A percentile compares a stretch with the other conserved stretches of the same genome.
Evolutionary conservation across 92 coral and sea anemone genomes (phyloP).

Genomic region (Actinostola sp.): DNA sequence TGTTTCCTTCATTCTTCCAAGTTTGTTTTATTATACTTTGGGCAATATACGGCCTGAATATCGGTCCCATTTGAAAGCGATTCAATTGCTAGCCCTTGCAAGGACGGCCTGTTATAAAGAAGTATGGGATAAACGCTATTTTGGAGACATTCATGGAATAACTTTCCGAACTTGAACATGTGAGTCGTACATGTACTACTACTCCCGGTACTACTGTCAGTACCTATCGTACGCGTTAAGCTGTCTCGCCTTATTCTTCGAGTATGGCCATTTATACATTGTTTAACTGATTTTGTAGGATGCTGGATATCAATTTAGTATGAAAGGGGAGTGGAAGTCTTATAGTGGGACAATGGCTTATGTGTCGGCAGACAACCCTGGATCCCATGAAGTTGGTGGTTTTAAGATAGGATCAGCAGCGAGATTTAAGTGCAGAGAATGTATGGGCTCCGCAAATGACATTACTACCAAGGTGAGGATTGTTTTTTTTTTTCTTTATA

Average conservation of each 20-base stretch:
- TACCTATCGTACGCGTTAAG: no score
- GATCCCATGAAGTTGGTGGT: slow-evolving; percentile 52
- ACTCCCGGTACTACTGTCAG: no score
- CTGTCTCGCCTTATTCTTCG: no score
- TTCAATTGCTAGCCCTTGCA: slow-evolving; percentile 41
- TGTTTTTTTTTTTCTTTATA: neutral
- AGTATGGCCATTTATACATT: no score
- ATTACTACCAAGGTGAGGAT: slow-evolving; percentile 29
- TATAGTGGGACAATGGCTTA: slow-evolving; percentile 43
- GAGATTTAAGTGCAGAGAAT: slow-evolving; percentile 37
- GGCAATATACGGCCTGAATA: slow-evolving; percentile 50
- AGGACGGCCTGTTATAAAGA: slow-evolving; percentile 28
- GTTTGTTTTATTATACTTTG: slow-evolving; percentile 49
- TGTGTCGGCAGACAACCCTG: slow-evolving; percentile 53
- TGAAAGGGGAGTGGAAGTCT: slow-evolving; percentile 6
- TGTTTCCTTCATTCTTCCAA: no score
- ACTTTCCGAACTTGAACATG: slow-evolving; percentile 44
- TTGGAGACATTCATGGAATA: slow-evolving; percentile 38
- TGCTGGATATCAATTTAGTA: slow-evolving; percentile 31
- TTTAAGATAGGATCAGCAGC: slow-evolving; percentile 47
- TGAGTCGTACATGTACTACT: no score
- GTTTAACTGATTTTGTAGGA: no score
- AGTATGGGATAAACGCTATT: slow-evolving; percentile 27
- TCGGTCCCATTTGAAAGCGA: slow-evolving; percentile 44
- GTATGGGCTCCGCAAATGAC: slow-evolving; percentile 42